Evolutionary conservation across 2,113 vertebrate species (phyloP).

Genomic region (Otolemur garnettii): DNA sequence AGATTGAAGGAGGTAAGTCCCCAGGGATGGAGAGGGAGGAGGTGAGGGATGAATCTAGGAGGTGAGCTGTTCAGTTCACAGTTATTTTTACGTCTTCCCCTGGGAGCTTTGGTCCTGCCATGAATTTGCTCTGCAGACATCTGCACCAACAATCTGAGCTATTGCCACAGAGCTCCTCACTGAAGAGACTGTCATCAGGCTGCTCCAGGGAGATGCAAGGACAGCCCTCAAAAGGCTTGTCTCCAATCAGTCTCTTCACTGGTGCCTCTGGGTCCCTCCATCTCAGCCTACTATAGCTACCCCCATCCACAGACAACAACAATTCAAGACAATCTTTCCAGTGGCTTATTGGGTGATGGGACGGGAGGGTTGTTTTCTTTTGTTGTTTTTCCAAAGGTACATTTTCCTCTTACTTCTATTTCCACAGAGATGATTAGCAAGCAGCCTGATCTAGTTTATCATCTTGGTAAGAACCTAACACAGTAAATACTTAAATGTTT

Average conservation of each 20-base stretch:
- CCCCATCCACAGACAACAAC: not conserved
- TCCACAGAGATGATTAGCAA: not conserved
- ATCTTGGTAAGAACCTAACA: not conserved
- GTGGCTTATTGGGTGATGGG: not conserved
- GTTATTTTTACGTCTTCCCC: not conserved
- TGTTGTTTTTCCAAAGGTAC: not conserved
- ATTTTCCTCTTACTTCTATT: not conserved
- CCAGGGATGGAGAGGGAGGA: not conserved
- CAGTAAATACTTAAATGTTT: slow-evolving; percentile 9
- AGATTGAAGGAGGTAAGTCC: not conserved
- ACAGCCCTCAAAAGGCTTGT: not conserved
- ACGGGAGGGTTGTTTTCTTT: not conserved
- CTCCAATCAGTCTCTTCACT: not conserved
- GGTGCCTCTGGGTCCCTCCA: not conserved
- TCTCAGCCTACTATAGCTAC: not conserved
- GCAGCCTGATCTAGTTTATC: not conserved
- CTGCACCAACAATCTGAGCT: not conserved
- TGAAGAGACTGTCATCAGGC: not conserved
- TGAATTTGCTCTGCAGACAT: not conserved
- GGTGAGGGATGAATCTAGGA: not conserved
- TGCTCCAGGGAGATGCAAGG: not conserved
- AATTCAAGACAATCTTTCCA: not conserved
- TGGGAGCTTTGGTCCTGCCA: not conserved
- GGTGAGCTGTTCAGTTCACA: not conserved
- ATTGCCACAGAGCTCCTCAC: not conserved